These are phyloP conservation scores for Myrmecobius fasciatus DNA, from an alignment of 2,113 vertebrate genomes.

Conservation along the genomic window DNA sequence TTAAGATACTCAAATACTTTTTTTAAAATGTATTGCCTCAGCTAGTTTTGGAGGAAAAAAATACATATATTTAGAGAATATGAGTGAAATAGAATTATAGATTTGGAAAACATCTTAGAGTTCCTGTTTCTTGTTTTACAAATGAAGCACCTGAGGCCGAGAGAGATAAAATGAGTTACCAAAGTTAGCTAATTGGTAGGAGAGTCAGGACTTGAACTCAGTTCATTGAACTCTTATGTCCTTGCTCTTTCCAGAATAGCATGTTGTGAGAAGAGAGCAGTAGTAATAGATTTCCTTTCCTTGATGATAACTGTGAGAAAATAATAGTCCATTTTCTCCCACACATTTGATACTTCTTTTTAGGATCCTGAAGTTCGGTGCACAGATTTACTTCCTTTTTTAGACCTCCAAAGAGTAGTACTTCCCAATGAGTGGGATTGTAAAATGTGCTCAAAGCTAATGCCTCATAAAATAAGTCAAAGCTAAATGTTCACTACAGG, in stretches of 20 bases:
- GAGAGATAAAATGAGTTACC: not conserved
- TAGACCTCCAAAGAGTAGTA: not conserved
- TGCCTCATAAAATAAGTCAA: conserved; percentile 25
- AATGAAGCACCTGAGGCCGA: not conserved
- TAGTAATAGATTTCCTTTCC: not conserved
- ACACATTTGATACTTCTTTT: not conserved
- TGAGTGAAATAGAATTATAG: not conserved
- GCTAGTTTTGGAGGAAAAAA: not conserved
- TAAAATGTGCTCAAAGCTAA: conserved; percentile 36
- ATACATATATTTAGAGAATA: not conserved
- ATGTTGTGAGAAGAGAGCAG: not conserved
- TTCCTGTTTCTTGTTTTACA: not conserved
- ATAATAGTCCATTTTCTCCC: not conserved
- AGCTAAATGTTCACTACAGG: conserved; percentile 33
- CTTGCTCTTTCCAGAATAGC: not conserved
- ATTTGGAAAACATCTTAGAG: not conserved
- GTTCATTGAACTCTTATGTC: not conserved
- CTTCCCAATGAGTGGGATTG: not conserved
- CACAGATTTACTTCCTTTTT: conserved; percentile 2
- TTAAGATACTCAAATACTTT: not conserved
- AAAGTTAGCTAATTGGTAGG: not conserved
- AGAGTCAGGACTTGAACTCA: not conserved
- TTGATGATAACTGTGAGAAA: not conserved
- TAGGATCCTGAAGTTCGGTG: not conserved
- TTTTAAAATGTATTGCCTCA: not conserved